phyloP scores from a whole-genome alignment of 2,797 vertebrate genomes.

The Urosaurus nigricauda region DNA sequence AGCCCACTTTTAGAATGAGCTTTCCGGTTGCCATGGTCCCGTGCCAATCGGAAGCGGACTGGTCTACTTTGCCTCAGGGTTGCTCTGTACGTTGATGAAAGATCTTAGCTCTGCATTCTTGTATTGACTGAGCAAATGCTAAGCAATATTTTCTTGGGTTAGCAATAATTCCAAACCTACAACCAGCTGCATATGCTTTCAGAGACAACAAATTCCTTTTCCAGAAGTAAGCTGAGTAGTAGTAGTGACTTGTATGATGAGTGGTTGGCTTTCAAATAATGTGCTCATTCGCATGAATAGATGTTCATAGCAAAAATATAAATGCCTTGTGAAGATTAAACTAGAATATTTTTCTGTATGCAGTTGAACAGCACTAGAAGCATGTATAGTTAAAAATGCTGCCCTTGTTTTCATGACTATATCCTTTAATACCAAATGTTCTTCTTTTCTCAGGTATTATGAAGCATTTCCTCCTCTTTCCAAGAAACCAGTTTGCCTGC shows the following conservation, averaged over 20 bases:
- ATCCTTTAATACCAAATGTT: not conserved
- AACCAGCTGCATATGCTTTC: not conserved
- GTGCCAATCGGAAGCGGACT: too few relatives aligned
- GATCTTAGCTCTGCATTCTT: not conserved
- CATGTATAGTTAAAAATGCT: not conserved
- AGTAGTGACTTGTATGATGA: not conserved
- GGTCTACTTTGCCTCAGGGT: too few relatives aligned
- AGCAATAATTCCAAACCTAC: not conserved
- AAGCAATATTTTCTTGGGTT: not conserved
- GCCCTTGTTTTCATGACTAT: not conserved
- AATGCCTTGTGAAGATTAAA: not conserved
- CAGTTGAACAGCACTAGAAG: not conserved
- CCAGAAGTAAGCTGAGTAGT: not conserved
- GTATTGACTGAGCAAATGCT: not conserved
- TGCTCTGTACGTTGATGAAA: not conserved
- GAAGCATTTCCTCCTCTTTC: conserved; percentile 99
- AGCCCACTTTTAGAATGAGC: too few relatives aligned
- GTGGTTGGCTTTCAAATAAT: not conserved
- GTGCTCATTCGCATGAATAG: not conserved
- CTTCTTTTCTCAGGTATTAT: conserved; percentile 90
- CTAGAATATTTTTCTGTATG: not conserved
- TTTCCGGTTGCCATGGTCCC: too few relatives aligned
- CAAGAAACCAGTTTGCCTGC: conserved; percentile 98
- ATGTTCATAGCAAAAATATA: not conserved
- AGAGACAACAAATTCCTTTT: not conserved